These are phyloP conservation scores for Oreochromis mossambicus DNA, from an alignment of 2,797 vertebrate species.

Conservation along the genomic window DNA sequence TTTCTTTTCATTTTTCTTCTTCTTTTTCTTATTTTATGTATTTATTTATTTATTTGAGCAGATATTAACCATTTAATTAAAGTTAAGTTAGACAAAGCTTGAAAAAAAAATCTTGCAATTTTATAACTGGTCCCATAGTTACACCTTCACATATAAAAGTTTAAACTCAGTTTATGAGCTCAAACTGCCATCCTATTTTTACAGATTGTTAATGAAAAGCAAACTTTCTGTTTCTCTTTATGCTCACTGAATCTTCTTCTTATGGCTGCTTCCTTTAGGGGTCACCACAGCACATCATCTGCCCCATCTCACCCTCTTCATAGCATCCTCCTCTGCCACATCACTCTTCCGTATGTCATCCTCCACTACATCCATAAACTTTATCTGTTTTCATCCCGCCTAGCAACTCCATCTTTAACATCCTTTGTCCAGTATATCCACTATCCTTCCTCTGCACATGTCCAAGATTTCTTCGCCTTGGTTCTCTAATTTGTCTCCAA, in stretches of 20 bases:
- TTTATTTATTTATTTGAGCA: neutral
- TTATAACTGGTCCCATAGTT: neutral
- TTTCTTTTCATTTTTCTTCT: neutral
- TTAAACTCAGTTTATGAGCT: neutral
- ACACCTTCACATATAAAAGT: neutral
- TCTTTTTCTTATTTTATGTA: neutral
- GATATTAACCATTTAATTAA: neutral
- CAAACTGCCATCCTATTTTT: neutral
- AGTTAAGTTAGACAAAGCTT: neutral
- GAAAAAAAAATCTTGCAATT: accelerated
- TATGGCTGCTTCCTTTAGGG: neutral
- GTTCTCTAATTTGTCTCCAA: neutral
- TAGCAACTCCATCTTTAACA: neutral
- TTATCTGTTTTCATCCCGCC: neutral
- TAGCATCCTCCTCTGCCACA: neutral
- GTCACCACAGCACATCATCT: neutral
- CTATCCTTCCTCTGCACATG: neutral
- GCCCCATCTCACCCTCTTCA: neutral
- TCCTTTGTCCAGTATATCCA: neutral
- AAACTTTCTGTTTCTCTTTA: neutral
- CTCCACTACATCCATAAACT: neutral
- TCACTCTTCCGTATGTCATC: neutral
- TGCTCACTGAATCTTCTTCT: neutral
- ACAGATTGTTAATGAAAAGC: neutral
- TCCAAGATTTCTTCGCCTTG: neutral